A percentile compares a stretch with the other conserved stretches of the same genome.
Evolutionary conservation across 2,888 invertebrate species (phyloP).

Genomic region (Tupiocoris notatus): DNA sequence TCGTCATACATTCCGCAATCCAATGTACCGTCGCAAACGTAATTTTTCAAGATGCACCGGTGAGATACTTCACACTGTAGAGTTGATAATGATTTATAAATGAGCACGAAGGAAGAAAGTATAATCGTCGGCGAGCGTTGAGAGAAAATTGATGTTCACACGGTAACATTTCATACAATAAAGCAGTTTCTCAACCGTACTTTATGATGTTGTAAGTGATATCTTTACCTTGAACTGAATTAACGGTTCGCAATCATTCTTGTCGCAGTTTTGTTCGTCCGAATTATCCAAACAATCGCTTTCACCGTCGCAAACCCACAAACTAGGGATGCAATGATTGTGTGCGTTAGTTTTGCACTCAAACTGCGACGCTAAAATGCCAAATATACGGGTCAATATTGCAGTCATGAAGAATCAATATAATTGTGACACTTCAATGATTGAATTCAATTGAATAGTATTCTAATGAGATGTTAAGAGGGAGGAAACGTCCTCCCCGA

Average conservation of each 20-base stretch:
- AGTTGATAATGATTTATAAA: not conserved
- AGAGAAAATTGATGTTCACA: too few relatives aligned
- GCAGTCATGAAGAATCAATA: too few relatives aligned
- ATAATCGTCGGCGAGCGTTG: too few relatives aligned
- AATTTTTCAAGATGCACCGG: conserved; percentile 61
- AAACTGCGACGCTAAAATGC: conserved; percentile 5
- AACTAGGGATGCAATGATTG: conserved; percentile 66
- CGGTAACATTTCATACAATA: too few relatives aligned
- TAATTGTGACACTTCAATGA: too few relatives aligned
- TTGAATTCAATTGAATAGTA: too few relatives aligned
- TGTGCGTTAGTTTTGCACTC: conserved; percentile 56
- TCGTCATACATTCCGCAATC: conserved; percentile 61
- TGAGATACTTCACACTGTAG: conserved; percentile 48
- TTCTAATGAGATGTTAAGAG: too few relatives aligned
- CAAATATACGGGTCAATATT: too few relatives aligned
- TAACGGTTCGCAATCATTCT: not conserved
- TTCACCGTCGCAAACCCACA: conserved; percentile 76
- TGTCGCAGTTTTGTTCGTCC: conserved; percentile 65
- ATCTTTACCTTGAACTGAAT: conserved; percentile 32
- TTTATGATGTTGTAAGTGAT: not conserved
- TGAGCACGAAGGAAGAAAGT: too few relatives aligned
- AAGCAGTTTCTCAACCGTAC: not conserved
- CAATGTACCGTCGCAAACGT: conserved; percentile 63
- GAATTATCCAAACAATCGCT: conserved; percentile 74
- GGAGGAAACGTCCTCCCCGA: too few relatives aligned